Base-by-base conservation (phyloP, 2,113 vertebrate species). In the Calidris pygmaea region DNA sequence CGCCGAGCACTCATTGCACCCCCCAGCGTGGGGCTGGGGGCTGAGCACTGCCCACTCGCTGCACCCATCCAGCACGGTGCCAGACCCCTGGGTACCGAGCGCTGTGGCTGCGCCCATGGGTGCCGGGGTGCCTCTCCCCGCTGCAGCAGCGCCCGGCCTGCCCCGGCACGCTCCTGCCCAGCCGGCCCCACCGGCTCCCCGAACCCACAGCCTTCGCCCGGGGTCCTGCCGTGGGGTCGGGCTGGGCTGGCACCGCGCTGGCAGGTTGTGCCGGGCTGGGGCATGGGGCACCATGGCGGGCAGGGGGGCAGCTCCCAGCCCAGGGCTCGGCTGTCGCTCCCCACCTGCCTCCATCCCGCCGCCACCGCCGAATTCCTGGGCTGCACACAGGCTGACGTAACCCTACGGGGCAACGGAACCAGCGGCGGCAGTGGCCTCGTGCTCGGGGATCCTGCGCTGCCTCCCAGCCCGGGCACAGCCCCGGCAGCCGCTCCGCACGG, bases 371-470 rank as follows among this genome's bases (percentile, higher is more conserved):
- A 12, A 76, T 87, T 88, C 83, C 75, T n/a, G 43, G 45, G 74
- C 85, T 77, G 87, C 53, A 1, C 3, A 3, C 1, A 3, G 73
- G 89, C 67, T 67, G 88, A 63, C 1, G 11, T 18, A 59, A 59
- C 52, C 52, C n/a, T 7, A 6, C 1, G 2, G 50, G 48, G 27
- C 2, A 34, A 23, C 4, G 3, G 62, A 24, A 19, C n/a, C 13
- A 23, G 21, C 4, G 37, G 50, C 6, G 3, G 60, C 59, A 50
- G 59, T 17, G 12, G 68, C 52, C 43, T 47, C 3, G 50, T 3
- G 4, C 12, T 10, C 0, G 8, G 74, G 5, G 0, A 1, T 4
- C 50, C 62, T 6, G 32, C 2, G 7, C 62, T 13, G 29, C 75
- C n/a, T 39, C 60, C 35, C 56, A 7, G 7, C 41, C 66, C 0